A percentile compares a stretch with the other conserved stretches of the same genome.
These are phyloP conservation scores for Amblyraja radiata DNA, from an alignment of 2,797 vertebrate species.

Conservation along the genomic window DNA sequence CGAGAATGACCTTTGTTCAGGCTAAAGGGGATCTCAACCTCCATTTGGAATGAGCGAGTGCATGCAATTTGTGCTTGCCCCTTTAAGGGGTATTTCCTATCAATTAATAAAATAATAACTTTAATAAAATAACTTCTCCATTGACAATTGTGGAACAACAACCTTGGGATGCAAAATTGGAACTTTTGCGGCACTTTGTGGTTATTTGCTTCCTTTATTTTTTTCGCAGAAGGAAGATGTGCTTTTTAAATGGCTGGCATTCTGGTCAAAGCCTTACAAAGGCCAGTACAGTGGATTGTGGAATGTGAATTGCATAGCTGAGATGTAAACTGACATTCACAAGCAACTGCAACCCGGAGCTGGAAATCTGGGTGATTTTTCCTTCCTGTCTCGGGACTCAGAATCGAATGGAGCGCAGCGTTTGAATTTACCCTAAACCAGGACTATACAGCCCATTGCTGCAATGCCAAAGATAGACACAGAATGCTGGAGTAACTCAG, in stretches of 20 bases:
- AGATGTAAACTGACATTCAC: neutral
- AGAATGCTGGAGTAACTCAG: no score
- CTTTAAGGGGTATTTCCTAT: constrained; percentile 18
- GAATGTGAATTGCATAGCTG: neutral
- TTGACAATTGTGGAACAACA: neutral
- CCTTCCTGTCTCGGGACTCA: neutral
- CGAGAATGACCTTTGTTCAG: constrained; percentile 2
- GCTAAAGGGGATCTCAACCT: neutral
- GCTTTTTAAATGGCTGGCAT: no score
- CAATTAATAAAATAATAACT: neutral
- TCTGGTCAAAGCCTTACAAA: neutral
- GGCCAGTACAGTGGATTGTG: neutral
- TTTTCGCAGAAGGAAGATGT: neutral
- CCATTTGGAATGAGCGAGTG: neutral
- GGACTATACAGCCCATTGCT: neutral
- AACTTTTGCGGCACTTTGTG: neutral
- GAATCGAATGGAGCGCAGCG: no score
- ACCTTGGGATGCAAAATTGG: neutral
- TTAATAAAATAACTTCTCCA: neutral
- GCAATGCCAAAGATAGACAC: neutral
- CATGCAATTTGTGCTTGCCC: neutral
- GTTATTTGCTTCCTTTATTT: neutral
- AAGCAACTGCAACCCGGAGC: no score
- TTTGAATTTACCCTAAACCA: neutral
- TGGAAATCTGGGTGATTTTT: neutral